These are phyloP conservation scores for Chitala chitala DNA, from an alignment of 2,113 vertebrate species.

Conservation along the genomic window DNA sequence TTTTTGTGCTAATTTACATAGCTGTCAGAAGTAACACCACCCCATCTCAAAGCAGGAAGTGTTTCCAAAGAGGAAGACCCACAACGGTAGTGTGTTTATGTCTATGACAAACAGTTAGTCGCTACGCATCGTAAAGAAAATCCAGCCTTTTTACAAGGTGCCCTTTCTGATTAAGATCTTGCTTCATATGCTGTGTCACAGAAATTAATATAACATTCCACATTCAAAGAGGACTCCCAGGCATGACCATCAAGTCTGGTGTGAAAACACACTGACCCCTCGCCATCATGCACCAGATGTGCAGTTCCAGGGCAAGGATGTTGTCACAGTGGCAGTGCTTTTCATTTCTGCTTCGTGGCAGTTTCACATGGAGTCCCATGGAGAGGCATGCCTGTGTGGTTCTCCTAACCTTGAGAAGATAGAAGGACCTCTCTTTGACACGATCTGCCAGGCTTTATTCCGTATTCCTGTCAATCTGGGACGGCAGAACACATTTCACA, in stretches of 20 bases:
- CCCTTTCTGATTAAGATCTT: not conserved
- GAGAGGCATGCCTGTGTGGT: conserved; percentile 27
- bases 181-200: not conserved
- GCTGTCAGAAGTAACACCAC: too few relatives aligned
- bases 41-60: not conserved
- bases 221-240: not conserved
- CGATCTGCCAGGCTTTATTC: not conserved
- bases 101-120: too few relatives aligned
- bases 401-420: conserved; percentile 43
- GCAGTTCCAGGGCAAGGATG: conserved; percentile 32
- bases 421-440: conserved; percentile 32
- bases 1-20: not conserved
- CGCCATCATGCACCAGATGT: conserved; percentile 18
- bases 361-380: conserved; percentile 34
- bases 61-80: not conserved
- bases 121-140: too few relatives aligned
- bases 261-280: conserved; percentile 26
- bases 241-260: conserved; percentile 29
- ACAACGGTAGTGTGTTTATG: not conserved
- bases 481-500: conserved; percentile 22
- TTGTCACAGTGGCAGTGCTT: conserved; percentile 38
- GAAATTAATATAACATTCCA: not conserved
- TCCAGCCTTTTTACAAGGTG: not conserved
- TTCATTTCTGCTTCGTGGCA: conserved; percentile 40
- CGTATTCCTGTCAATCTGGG: conserved; percentile 13